Conservation (phyloP, 2,888 invertebrate species). For the Smittia sp. region DNA sequence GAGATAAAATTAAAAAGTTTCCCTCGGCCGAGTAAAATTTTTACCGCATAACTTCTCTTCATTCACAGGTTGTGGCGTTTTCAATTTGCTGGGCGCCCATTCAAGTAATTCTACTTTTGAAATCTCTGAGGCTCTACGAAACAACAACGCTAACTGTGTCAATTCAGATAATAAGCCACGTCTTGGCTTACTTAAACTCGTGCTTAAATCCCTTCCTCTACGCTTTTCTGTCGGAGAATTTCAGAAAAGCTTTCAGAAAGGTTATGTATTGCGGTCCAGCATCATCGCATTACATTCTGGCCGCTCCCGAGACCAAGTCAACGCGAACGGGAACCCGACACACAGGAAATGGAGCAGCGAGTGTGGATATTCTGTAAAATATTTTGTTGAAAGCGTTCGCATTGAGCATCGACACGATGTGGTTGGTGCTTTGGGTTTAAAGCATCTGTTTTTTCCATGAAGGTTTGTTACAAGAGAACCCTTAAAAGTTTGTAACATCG, state of each 20-base stretch:
- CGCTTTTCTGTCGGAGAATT: constrained; percentile 91
- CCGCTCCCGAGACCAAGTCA: constrained; percentile 58
- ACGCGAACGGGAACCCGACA: constrained; percentile 57
- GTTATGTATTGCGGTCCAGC: constrained; percentile 54
- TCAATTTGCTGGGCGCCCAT: constrained; percentile 94
- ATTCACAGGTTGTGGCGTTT: constrained; percentile 60
- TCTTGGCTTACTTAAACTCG: constrained; percentile 62
- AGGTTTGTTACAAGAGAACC: too few species aligned
- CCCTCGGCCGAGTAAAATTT: background rate
- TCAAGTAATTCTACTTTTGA: constrained; percentile 77
- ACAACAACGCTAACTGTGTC: constrained; percentile 68
- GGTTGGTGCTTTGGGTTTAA: too few species aligned
- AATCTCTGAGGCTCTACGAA: constrained; percentile 71
- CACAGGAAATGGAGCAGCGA: constrained; percentile 18
- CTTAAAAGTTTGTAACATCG: too few species aligned
- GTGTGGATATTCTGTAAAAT: constrained; percentile 35
- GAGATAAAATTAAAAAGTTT: background rate
- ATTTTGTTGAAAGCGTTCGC: too few species aligned
- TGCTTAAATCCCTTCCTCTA: constrained; percentile 93
- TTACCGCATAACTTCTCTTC: background rate
- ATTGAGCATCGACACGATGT: too few species aligned
- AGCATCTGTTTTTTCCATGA: too few species aligned
- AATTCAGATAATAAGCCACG: constrained; percentile 74
- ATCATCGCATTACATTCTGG: constrained; percentile 43
- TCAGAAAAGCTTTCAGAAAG: constrained; percentile 81